These are phyloP conservation scores for Lepus townsendii DNA, from an alignment of 2,797 vertebrate species.

Conservation along the genomic window DNA sequence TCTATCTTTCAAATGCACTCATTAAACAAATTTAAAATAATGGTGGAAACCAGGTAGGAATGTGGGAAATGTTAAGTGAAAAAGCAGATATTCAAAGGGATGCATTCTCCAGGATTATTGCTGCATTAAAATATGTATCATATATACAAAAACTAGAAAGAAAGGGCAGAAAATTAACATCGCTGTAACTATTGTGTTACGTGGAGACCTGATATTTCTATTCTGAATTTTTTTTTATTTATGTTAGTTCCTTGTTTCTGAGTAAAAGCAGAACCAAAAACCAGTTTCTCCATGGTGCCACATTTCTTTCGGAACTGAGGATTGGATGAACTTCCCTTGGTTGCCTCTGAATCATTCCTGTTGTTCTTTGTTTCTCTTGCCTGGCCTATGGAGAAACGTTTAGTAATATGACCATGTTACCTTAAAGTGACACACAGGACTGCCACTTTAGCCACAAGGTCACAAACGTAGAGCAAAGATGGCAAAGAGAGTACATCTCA, in stretches of 20 bases:
- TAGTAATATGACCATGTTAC: background rate
- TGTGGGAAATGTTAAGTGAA: background rate
- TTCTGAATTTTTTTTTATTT: background rate
- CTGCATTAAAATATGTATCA: background rate
- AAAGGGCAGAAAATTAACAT: background rate
- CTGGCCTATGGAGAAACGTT: background rate
- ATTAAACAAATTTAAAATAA: background rate
- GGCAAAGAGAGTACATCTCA: background rate
- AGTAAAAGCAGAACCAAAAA: background rate
- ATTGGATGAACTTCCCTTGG: background rate
- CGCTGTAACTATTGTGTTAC: background rate
- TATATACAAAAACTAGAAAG: background rate
- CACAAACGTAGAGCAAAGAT: slow-evolving; percentile 11
- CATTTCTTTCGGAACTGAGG: slow-evolving; percentile 30
- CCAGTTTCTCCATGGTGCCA: background rate
- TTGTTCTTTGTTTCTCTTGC: background rate
- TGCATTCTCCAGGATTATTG: background rate
- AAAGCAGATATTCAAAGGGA: slow-evolving; percentile 10
- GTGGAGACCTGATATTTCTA: background rate
- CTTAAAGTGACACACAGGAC: background rate
- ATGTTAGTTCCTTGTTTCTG: background rate
- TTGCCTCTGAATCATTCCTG: background rate
- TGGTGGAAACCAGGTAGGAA: background rate
- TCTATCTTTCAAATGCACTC: no score
- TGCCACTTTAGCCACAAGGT: background rate